Base-by-base conservation (phyloP, 1,140 invertebrate genomes). In the Polypedilum pembai region DNA sequence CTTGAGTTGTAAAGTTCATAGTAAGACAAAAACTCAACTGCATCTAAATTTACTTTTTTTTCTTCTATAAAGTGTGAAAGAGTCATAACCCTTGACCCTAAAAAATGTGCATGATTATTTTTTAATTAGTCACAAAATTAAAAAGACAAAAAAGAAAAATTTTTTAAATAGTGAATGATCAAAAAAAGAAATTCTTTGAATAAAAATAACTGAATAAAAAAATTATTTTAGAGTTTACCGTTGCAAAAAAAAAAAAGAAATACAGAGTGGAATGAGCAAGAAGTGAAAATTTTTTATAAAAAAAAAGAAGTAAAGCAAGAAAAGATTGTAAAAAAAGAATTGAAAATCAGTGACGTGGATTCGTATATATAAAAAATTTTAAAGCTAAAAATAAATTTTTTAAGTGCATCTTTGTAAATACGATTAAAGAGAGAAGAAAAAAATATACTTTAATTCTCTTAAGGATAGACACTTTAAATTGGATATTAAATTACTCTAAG, bases 121-220 rank as follows among this genome's bases (percentile, higher is more conserved):
- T 56, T 56, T 56, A 56, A 56, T 56, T 56, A 56, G 45, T 56
- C 45, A 12, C 12, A 56, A n/a, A n/a, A n/a, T 56, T 56, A n/a
- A 56, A 15, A 12, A 12, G 4, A 12, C n/a, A 4, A n/a, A n/a
- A 56, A 56, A n/a, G 12, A 15, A 15, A 56, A 56, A 45, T 45
- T 45, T 45, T 8, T 41, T 12, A 66, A 66, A 18, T 69, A 8
- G 20, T 69, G 20, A 69, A 69, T n/a, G 17, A 56, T 8, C 3
- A 56, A 56, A 15, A 56, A 15, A 56, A 56, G 15, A 69, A 21
- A 18, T 69, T 69, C 20, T 69, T 69, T 56, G 45, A 56, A 56
- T 69, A 69, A 69, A 69, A 69, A 21, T 69, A 69, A 69, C 65
- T 69, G 65, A 69, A 69, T 20, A 69, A 69, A 69, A 69, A 69